Evolutionary conservation across 2,888 invertebrate genomes (phyloP).

Genomic region (Aphrophora alni): DNA sequence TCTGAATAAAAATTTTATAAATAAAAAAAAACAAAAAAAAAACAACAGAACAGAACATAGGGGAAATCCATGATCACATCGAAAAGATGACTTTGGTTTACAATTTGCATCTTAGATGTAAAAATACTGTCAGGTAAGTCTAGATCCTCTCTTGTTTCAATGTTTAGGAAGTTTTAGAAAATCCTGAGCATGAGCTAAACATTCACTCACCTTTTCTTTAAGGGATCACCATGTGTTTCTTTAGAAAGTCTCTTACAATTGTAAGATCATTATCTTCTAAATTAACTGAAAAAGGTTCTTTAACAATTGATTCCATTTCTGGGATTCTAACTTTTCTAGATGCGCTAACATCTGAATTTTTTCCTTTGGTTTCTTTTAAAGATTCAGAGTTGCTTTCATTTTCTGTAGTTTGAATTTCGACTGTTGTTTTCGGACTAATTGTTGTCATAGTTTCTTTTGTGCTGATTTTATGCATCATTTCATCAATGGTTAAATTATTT

Average conservation of each 20-base stretch:
- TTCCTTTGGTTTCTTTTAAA: background rate
- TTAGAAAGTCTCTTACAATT: conserved; percentile 17
- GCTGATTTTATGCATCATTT: no score
- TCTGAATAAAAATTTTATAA: no score
- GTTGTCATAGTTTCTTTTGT: background rate
- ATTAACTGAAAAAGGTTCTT: conserved; percentile 14
- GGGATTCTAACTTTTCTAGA: conserved; percentile 21
- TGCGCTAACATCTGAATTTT: conserved; percentile 3
- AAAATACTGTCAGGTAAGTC: background rate
- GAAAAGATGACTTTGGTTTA: no score
- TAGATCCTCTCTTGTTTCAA: background rate
- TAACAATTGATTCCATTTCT: conserved; percentile 9
- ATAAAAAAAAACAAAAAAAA: no score
- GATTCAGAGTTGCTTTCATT: background rate
- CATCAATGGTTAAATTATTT: background rate
- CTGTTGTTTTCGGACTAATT: background rate
- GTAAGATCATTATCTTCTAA: conserved; percentile 19
- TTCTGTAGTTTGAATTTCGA: background rate
- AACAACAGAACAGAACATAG: no score
- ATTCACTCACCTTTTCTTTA: background rate
- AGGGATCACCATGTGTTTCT: conserved; percentile 14
- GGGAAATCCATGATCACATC: no score
- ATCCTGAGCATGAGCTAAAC: background rate
- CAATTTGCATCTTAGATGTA: background rate
- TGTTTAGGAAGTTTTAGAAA: background rate